Base-by-base conservation (phyloP, 64 coral and sea anemone species). In the Trachythela sp. region DNA sequence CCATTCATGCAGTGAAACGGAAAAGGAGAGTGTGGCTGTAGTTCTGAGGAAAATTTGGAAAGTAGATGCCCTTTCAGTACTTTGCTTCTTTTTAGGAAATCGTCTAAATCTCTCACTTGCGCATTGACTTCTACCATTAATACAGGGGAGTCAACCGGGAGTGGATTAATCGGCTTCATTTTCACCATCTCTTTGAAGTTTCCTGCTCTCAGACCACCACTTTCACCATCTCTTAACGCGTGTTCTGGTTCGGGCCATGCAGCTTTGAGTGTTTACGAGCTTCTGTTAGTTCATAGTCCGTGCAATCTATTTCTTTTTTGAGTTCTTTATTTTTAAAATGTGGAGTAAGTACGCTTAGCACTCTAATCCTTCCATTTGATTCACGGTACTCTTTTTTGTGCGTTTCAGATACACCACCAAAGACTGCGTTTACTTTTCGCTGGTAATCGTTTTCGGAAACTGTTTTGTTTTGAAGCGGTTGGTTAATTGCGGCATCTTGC, bases 1-100 rank as follows among this genome's bases (percentile, higher is more conserved):
- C 70, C 68, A 88, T 54, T 84, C 91, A 92, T 87, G 48, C 91
- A 92, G 38, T 92, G 91, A 26, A 83, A 88, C 9, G 91, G 71
- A 92, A 76, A 92, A 49, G 67, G 30, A 85, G 56, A 49, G 24
- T 85, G 87, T 48, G 80, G 77, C 35, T 48, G 52, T 14, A 92
- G 87, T 15, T 88, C 39, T 43, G 83, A 85, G 1, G 87, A 83
- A 87, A 92, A 89, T 2, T 92, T 76, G 17, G 54, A 18, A 70
- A 93, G 38, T 5, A 89, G 41, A 77, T 89, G 88, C 24, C 56
- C 87, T 59, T 89, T 89, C 2, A 93, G 84, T 29, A 50, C 60
- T 60, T 85, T 92, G 8, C n/a, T 50, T 85, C 92, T 48, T 51
- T 35, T 35, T 11, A 72, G 17, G 11, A 72, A 72, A 14, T 72